Base-by-base conservation (phyloP, 2,888 invertebrate species). In the Psylliodes chrysocephalus region DNA sequence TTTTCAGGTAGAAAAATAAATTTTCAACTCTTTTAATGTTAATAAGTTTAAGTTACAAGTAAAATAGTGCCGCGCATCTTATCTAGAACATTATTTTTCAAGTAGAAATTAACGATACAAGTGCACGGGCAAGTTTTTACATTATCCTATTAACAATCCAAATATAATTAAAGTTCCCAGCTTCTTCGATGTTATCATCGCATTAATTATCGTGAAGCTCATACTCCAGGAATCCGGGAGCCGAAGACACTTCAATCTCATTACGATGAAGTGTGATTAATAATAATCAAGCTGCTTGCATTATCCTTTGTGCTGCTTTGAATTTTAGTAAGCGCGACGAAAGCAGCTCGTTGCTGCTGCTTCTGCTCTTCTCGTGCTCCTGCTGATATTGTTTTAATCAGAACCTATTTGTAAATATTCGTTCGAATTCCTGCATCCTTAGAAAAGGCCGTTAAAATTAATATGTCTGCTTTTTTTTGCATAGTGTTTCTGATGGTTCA, bases 251-350 rank as follows among this genome's bases (percentile, higher is more conserved):
- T 63, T 57, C 56, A 51, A 63, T 63, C 63, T 63, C 63, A 57
- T 63, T 63, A 63, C 12, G 14, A 44, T 52, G 46, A 63, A 63
- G 57, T 57, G 52, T 57, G 63, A 63, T 63, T 63, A 63, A 57
- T 63, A 63, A 63, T 63, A 63, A 57, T 63, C 56, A 63, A 63
- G 57, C 57, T 52, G 52, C 63, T 63, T 52, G 52, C 59, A 25
- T 49, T 51, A 49, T 59, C 59, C 59, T 59, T 59, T 59, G 59
- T 59, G 49, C 57, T 49, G n/a, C 22, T 22, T 51, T 25, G 38
- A 28, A 40, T 59, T 59, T 59, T 59, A 59, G 47, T 47, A n/a
- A n/a, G n/a, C 47, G 15, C 18, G 15, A 38, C 33, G 49, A 40
- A 28, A 51, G 40, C n/a, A n/a, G n/a, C n/a, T n/a, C n/a, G n/a